Conservation (phyloP, 2,888 invertebrate species). For the Campopleginae sp. region DNA sequence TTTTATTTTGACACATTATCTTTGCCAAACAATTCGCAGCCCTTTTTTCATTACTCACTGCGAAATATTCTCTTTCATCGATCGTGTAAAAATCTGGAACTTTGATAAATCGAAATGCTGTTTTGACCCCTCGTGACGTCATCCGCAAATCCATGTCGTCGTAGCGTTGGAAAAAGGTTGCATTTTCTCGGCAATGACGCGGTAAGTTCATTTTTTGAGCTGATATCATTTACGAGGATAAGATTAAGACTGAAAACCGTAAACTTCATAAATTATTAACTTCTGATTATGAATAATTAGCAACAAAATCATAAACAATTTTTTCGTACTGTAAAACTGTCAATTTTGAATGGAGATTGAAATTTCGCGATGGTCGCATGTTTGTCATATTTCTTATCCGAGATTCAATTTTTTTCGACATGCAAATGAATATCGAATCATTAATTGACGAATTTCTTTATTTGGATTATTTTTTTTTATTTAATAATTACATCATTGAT, state of each 20-base stretch:
- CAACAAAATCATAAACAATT: not conserved
- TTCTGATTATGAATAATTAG: not conserved
- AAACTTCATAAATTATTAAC: not conserved
- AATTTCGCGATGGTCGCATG: not conserved
- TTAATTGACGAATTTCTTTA: not conserved
- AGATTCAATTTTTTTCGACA: not conserved
- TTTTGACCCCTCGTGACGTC: constrained; percentile 69
- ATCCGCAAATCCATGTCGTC: constrained; percentile 73
- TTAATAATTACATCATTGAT: too few species aligned
- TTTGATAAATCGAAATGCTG: constrained; percentile 69
- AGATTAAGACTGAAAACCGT: not conserved
- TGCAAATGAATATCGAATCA: not conserved
- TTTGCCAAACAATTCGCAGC: not conserved
- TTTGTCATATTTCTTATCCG: not conserved
- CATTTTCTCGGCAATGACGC: constrained; percentile 72
- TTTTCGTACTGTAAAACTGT: constrained; percentile 27
- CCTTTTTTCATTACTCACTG: constrained; percentile 58
- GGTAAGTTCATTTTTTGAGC: constrained; percentile 68
- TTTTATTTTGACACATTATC: not conserved
- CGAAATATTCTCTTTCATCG: constrained; percentile 72
- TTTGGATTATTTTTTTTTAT: not conserved
- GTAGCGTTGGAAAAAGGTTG: constrained; percentile 68
- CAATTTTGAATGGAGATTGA: constrained; percentile 37
- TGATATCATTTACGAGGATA: not conserved
- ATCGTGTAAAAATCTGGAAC: constrained; percentile 72